Evolutionary conservation across 37 sponge, comb jelly and placozoan genomes (phyloP), one percentile per base, ranked within the genome.

Genomic region (Amphimedon queenslandica): DNA sequence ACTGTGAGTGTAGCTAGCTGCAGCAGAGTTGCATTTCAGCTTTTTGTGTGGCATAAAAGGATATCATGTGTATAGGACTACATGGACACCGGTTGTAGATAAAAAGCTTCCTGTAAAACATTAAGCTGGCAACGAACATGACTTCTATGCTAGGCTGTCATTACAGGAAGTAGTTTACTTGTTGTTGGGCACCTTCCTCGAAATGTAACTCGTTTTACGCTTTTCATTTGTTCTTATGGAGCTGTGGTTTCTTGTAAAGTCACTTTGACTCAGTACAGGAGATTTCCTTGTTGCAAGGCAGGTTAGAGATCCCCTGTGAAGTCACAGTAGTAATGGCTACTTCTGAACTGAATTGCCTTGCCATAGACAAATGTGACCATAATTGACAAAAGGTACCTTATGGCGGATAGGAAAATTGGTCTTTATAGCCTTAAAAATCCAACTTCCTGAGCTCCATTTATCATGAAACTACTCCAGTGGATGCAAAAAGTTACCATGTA

Each of bases 31-130:
- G 23, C 3, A 32, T 6, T 33, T 69, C 40, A 21, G 55, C 1
- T 81, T 81, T 57, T 31, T 34, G 27, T 81, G 74, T 55, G 82
- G 82, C 27, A 58, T 73, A 3, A 81, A 74, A 81, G 58, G 82
- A 4, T 81, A 73, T 38, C 82, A 81, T 40, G 74, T 47, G 57
- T 81, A 72, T 34, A 42, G 61, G 3, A 25, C n/a, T 0, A 51
- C 37, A 2, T 81, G 74, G 82, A 51, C 3, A 27, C 81, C 81
- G 13, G n/a, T 6, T 2, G n/a, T 60, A 20, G 4, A 71, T 72
- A 66, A 80, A 63, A 40, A 30, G 43, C 42, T 80, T 21, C 2
- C 42, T 35, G 72, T 23, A 2, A 24, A 34, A 13, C 72, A 63
- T 32, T 72, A 82, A 66, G 60, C 64, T 20, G 24, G 2, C 56